Percentiles rank a stretch among this genome's conserved stretches.
These are phyloP conservation scores for Anthoscopus minutus DNA, from an alignment of 2,113 vertebrate genomes.

Conservation along the genomic window DNA sequence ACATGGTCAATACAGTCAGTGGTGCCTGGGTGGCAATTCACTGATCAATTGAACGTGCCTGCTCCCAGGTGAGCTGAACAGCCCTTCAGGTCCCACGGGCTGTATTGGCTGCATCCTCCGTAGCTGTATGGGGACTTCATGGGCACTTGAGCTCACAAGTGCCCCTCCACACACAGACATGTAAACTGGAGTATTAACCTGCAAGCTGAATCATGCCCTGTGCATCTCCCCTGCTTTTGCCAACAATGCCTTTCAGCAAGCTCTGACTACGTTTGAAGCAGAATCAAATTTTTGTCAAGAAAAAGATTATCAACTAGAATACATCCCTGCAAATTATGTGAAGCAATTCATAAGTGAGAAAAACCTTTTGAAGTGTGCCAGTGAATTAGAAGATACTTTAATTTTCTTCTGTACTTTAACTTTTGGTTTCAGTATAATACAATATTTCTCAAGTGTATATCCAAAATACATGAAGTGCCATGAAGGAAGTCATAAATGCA, in stretches of 20 bases:
- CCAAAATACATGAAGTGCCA: background rate
- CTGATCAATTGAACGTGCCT: background rate
- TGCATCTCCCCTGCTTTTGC: background rate
- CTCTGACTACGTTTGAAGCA: background rate
- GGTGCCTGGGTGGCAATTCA: background rate
- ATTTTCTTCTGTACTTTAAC: background rate
- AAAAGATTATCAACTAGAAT: background rate
- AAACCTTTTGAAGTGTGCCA: background rate
- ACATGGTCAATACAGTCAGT: background rate
- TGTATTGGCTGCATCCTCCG: background rate
- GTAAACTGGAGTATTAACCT: background rate
- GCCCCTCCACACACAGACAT: background rate
- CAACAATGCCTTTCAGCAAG: background rate
- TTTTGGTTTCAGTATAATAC: background rate
- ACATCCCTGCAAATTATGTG: background rate
- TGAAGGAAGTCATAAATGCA: background rate
- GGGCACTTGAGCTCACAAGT: accelerated
- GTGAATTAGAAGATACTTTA: background rate
- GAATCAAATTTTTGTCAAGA: background rate
- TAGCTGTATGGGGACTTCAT: background rate
- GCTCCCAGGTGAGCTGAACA: background rate
- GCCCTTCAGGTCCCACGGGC: background rate
- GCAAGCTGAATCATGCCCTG: background rate
- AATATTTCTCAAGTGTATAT: background rate
- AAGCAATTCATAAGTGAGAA: background rate